phyloP scores from a whole-genome alignment of 2,888 invertebrate genomes.

The Aromia moschata region DNA sequence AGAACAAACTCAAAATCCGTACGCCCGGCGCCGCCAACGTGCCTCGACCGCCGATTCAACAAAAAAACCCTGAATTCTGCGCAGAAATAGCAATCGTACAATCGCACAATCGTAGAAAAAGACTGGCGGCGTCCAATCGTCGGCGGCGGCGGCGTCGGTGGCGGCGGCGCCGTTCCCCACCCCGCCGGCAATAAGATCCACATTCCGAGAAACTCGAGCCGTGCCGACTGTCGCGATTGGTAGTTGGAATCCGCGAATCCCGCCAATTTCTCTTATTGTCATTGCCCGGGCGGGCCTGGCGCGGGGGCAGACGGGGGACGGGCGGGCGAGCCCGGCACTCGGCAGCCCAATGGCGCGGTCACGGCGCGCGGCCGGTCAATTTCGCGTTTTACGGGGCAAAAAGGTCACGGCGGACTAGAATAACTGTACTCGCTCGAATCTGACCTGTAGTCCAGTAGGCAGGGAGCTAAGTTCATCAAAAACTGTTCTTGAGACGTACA shows the following conservation, averaged over 20 bases:
- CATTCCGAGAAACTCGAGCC: constrained; percentile 61
- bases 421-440: no score
- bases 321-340: background rate
- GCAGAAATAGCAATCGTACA: constrained; percentile 49
- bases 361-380: no score
- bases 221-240: constrained; percentile 61
- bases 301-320: constrained; percentile 36
- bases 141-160: constrained; percentile 52
- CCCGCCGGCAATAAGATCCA: constrained; percentile 61
- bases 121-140: constrained; percentile 56
- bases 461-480: no score
- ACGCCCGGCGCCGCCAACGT: no score
- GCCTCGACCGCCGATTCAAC: no score
- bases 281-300: constrained; percentile 55
- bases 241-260: constrained; percentile 59
- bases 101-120: constrained; percentile 55
- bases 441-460: no score
- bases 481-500: no score
- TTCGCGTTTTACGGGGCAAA: no score
- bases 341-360: no score
- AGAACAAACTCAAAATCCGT: no score
- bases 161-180: constrained; percentile 57
- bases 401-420: no score
- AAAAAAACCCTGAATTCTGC: constrained; percentile 32
- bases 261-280: constrained; percentile 63